Evolutionary conservation across 2,888 invertebrate genomes (phyloP), one percentile per base, ranked within the genome.

Genomic region (Prenolepis imparis): DNA sequence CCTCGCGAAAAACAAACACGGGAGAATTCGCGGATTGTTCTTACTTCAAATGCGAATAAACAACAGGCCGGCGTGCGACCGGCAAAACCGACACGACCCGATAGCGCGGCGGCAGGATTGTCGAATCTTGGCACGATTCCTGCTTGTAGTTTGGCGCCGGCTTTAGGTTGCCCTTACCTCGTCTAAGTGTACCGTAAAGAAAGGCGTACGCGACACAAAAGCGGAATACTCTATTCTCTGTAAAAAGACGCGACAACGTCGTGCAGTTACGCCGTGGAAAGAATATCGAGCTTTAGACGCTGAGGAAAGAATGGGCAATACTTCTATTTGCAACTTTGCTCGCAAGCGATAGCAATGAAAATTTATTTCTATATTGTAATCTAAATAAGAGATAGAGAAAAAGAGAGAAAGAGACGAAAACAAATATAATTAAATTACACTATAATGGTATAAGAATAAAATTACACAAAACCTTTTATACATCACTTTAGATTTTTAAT

Each of bases 81-180:
- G 78, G 86, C 84, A 75, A 86, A 84, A 83, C 82, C 85, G 44
- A 67, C 83, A 63, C 84, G 52, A 59, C 28, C n/a, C n/a, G n/a
- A n/a, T n/a, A n/a, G n/a, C n/a, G n/a, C 84, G 80, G 63, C 41
- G 28, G 84, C 83, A 88, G 86, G 86, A 91, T 91, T 88, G 90
- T 89, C 87, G 90, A 93, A 91, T 91, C 92, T 93, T 93, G 93
- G 93, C 93, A 93, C 92, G 90, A 91, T 89, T 92, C 86, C 91
- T 91, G 83, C 80, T 78, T 82, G 78, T 84, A 85, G 85, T 84
- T 84, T 68, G 84, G 74, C 83, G 84, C 74, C 52, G 44, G 81
- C 72, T 80, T 80, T 68, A 73, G 61, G 52, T 82, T 90, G 80
- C 61, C 63, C 52, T 74, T 81, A 74, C 74, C 73, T 70, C 61